Evolutionary conservation across 2,888 invertebrate genomes (phyloP).

Genomic region (Eupithecia centaureata): DNA sequence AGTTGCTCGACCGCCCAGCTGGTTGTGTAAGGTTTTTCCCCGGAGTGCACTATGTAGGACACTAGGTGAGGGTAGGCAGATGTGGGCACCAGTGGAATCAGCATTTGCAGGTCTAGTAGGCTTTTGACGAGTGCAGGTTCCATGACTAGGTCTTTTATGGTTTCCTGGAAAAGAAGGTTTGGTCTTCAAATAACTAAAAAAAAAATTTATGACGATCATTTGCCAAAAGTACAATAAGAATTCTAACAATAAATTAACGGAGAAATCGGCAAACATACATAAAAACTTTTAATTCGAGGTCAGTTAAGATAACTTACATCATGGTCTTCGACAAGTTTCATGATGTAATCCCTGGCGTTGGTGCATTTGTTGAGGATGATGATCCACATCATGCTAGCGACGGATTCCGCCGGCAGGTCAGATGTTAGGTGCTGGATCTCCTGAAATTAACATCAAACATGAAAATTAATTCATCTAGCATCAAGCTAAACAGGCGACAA

Average conservation of each 20-base stretch:
- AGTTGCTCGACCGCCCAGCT: conserved; percentile 66
- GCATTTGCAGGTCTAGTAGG: conserved; percentile 68
- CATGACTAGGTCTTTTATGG: conserved; percentile 55
- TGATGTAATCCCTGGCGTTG: conserved; percentile 51
- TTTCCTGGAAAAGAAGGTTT: conserved; percentile 55
- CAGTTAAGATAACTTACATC: conserved; percentile 57
- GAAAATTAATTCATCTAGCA: background rate
- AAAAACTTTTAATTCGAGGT: too few species aligned
- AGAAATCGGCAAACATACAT: too few species aligned
- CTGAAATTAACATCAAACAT: conserved; percentile 48
- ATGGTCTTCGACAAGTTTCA: conserved; percentile 52
- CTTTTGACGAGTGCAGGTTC: conserved; percentile 70
- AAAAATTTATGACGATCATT: too few species aligned
- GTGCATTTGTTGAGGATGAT: conserved; percentile 64
- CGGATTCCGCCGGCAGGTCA: conserved; percentile 45
- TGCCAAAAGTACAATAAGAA: too few species aligned
- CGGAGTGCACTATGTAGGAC: conserved; percentile 58
- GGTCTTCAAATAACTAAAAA: too few species aligned
- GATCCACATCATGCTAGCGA: conserved; percentile 66
- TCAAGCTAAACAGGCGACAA: too few species aligned
- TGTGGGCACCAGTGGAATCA: conserved; percentile 66
- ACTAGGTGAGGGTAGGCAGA: conserved; percentile 63
- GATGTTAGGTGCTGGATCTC: conserved; percentile 63
- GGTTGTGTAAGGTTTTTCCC: conserved; percentile 56
- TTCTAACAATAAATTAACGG: too few species aligned